Conservation (phyloP, 2,113 vertebrate species). For the Gymnarchus niloticus region DNA sequence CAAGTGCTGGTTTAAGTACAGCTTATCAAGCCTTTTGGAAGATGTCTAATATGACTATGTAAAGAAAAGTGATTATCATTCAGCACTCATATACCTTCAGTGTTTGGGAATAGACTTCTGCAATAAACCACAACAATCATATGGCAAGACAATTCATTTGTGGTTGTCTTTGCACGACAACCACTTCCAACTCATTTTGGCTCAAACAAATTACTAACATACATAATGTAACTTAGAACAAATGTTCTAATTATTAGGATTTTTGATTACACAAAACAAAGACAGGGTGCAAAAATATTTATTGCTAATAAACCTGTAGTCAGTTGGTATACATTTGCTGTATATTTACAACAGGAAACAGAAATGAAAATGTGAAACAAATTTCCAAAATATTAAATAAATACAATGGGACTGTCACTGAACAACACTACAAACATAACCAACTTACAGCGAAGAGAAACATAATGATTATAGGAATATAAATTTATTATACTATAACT, state of each 20-base stretch:
- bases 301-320: constrained; percentile 79
- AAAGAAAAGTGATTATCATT: too few relatives aligned
- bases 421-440: constrained; percentile 61
- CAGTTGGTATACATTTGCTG: constrained; percentile 73
- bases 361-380: constrained; percentile 64
- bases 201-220: too few relatives aligned
- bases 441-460: constrained; percentile 51
- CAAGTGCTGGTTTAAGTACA: too few relatives aligned
- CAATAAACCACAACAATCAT: too few relatives aligned
- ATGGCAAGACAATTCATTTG: too few relatives aligned
- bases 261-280: constrained; percentile 3
- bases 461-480: constrained; percentile 52
- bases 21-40: too few relatives aligned
- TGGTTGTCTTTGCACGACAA: too few relatives aligned
- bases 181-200: too few relatives aligned
- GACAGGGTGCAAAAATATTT: constrained; percentile 82
- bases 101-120: too few relatives aligned
- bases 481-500: constrained; percentile 54
- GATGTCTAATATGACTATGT: too few relatives aligned
- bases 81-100: too few relatives aligned
- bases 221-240: too few relatives aligned
- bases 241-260: background rate
- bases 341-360: constrained; percentile 76
- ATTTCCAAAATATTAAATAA: constrained; percentile 69
- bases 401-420: constrained; percentile 68